These are phyloP conservation scores for Tethea ocularis DNA, from an alignment of 2,888 invertebrate genomes.

Conservation along the genomic window DNA sequence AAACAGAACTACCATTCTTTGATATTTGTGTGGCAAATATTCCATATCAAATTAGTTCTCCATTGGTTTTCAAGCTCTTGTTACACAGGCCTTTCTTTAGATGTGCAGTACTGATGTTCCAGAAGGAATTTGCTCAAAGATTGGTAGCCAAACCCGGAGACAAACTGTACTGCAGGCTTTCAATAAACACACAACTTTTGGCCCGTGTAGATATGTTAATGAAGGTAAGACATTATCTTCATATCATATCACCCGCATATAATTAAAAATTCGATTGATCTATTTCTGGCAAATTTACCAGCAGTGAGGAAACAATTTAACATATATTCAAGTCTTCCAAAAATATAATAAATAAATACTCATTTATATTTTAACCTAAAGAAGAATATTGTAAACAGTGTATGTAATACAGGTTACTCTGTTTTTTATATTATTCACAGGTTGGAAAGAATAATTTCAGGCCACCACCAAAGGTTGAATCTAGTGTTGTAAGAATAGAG, in stretches of 20 bases:
- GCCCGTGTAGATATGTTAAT: constrained; percentile 97
- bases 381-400: too few species aligned
- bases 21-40: constrained; percentile 99
- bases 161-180: constrained; percentile 97
- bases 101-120: constrained; percentile 99
- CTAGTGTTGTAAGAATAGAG: constrained; percentile 98
- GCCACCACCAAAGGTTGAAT: constrained; percentile 99
- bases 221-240: constrained; percentile 86
- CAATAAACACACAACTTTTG: constrained; percentile 97
- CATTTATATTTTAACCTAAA: too few species aligned
- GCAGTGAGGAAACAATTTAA: too few species aligned
- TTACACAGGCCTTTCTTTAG: constrained; percentile 93
- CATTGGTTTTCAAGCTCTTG: constrained; percentile 96
- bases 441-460: constrained; percentile 99
- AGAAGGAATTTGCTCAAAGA: constrained; percentile 98
- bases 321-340: too few species aligned
- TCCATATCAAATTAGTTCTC: constrained; percentile 99
- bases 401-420: too few species aligned
- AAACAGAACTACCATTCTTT: constrained; percentile 97
- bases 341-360: too few species aligned
- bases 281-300: too few species aligned
- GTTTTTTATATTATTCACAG: constrained; percentile 58
- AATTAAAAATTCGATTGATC: too few species aligned
- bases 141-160: constrained; percentile 98
- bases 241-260: too few species aligned